Base-by-base conservation (phyloP, 1,140 invertebrate species). In the Telenomus remus region DNA sequence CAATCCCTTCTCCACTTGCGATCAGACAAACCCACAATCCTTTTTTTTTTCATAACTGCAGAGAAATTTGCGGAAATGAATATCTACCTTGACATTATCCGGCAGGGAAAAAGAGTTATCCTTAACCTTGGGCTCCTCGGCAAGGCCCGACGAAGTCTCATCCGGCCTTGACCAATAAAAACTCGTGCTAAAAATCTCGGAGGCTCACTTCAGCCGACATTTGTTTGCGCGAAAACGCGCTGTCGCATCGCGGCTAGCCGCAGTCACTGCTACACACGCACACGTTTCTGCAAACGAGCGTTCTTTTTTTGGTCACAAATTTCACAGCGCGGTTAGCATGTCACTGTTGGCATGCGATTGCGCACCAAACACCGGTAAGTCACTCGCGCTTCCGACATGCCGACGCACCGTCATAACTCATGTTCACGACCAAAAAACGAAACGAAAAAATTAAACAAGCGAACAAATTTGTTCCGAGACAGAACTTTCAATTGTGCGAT, bases 311-410 rank as follows among this genome's bases (percentile, higher is more conserved):
- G 34, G 8, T 37, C 34, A 55, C 37, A 48, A 66, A 47, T 66
- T 71, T 76, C 61, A 76, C 66, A 46, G 49, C 65, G 66, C 66
- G 73, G 47, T 55, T 46, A 70, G 14, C 56, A 49, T 55, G 66
- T 61, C 60, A 71, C 60, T 46, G 39, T 49, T 39, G 64, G 59
- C 44, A 13, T 46, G 76, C 70, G 70, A 66, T 65, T 73, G 64
- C 69, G 64, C 76, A 61, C 50, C 5, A 55, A 12, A 27, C 65
- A 42, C 64, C 59, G 64, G 42, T 47, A 59, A 64, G 43, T 64
- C 64, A 64, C 64, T 75, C 64, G 64, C 59, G 54, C 42, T 69
- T 50, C 64, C 64, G 64, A 56, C 72, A 75, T 75, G 46, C 43
- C 57, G 63, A 60, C 49, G 53, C 46, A 64, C 54, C 12, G 54